Evolutionary conservation across 2,888 invertebrate species (phyloP).

Genomic region (Lymantria monacha): DNA sequence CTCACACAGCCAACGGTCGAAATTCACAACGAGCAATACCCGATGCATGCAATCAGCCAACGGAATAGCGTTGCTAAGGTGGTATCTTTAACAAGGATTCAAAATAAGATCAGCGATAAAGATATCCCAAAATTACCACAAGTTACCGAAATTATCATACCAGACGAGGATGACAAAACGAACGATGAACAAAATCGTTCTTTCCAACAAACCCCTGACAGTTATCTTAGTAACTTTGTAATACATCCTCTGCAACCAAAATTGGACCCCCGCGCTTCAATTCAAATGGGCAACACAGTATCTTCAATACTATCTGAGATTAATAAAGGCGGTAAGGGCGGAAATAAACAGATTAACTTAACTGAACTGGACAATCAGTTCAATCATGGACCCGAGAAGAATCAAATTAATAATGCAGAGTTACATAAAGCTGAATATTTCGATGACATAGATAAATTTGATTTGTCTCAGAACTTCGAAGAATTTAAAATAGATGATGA

Average conservation of each 20-base stretch:
- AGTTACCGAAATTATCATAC: constrained; percentile 88
- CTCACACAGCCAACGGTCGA: constrained; percentile 79
- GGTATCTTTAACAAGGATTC: constrained; percentile 68
- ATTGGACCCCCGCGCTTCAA: constrained; percentile 77
- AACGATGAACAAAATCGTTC: constrained; percentile 59
- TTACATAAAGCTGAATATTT: constrained; percentile 72
- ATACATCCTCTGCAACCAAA: constrained; percentile 72
- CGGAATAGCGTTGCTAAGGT: constrained; percentile 75
- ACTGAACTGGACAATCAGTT: constrained; percentile 74
- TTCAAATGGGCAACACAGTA: constrained; percentile 84
- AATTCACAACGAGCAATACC: constrained; percentile 77
- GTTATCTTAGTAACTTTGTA: constrained; percentile 67
- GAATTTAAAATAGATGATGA: constrained; percentile 91
- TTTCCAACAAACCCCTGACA: constrained; percentile 60
- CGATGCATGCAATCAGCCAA: constrained; percentile 60
- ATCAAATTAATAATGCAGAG: constrained; percentile 49
- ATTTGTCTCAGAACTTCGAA: constrained; percentile 89
- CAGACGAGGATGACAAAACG: constrained; percentile 83
- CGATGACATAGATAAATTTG: constrained; percentile 83
- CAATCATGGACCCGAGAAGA: constrained; percentile 58
- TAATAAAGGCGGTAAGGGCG: constrained; percentile 73
- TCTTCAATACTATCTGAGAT: constrained; percentile 83
- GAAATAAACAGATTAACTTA: constrained; percentile 69
- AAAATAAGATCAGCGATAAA: constrained; percentile 75
- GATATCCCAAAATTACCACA: constrained; percentile 89